A percentile compares a stretch with the other conserved stretches of the same genome.
phyloP scores from a whole-genome alignment of 1,140 invertebrate genomes.

The Pogonognathellus flavescens region DNA sequence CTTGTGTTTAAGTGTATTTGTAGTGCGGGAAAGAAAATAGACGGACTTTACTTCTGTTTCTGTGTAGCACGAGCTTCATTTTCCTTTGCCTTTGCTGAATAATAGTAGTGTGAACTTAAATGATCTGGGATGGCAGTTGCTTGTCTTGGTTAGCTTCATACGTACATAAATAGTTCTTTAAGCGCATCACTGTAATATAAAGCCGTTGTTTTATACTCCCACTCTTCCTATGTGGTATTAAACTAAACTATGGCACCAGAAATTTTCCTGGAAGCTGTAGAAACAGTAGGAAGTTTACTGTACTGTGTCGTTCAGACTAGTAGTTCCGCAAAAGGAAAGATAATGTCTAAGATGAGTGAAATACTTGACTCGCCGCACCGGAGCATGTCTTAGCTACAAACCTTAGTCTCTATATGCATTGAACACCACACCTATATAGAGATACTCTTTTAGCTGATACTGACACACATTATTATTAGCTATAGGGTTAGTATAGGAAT shows the following conservation, averaged over 20 bases:
- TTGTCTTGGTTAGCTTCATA: constrained; percentile 31
- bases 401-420: background rate
- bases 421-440: background rate
- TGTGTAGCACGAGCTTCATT: background rate
- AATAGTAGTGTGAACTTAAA: constrained; percentile 40
- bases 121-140: constrained; percentile 17
- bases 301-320: constrained; percentile 1
- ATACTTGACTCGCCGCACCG: constrained; percentile 36
- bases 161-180: constrained; percentile 10
- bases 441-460: too few relatives aligned
- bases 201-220: background rate
- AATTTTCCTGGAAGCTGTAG: background rate
- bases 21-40: constrained; percentile 8
- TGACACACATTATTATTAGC: too few relatives aligned
- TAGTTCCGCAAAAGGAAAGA: constrained; percentile 41
- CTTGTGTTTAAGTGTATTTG: background rate
- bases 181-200: background rate
- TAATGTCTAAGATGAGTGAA: constrained; percentile 45
- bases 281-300: constrained; percentile 21
- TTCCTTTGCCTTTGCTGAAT: background rate
- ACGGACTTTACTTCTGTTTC: background rate
- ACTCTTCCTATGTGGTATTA: background rate
- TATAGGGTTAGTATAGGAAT: too few relatives aligned
- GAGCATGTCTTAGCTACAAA: constrained; percentile 29
- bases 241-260: background rate